phyloP scores from a whole-genome alignment of 2,888 invertebrate genomes.

The Nephrotoma guestfalica region DNA sequence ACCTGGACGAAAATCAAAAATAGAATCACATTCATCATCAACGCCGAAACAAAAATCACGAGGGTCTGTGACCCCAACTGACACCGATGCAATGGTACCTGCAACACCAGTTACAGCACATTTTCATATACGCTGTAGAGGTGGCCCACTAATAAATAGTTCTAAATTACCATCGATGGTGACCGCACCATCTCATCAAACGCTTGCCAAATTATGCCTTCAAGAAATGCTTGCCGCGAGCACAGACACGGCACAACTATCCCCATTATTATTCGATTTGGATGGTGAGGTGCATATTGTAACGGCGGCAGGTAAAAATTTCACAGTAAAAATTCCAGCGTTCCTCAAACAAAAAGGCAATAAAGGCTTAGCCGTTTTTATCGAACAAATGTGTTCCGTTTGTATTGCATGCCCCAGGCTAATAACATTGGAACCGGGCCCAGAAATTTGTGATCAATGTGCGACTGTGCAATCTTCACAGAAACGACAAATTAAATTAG shows the following conservation, averaged over 20 bases:
- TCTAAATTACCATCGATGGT: conserved; percentile 34
- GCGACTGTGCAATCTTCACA: conserved; percentile 18
- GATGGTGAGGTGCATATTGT: conserved; percentile 33
- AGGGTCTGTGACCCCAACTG: conserved; percentile 39
- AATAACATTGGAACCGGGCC: conserved; percentile 29
- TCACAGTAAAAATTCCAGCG: conserved; percentile 32
- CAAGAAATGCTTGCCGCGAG: conserved; percentile 32
- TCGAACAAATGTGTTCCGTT: conserved; percentile 29
- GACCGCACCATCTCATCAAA: conserved; percentile 35
- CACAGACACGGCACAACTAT: conserved; percentile 29
- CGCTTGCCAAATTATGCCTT: conserved; percentile 29
- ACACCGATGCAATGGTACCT: conserved; percentile 33
- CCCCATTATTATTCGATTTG: conserved; percentile 26
- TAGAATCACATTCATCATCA: conserved; percentile 24
- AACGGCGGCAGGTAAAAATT: conserved; percentile 32
- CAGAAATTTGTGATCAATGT: conserved; percentile 33
- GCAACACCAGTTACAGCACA: conserved; percentile 38
- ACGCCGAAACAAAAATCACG: conserved; percentile 39
- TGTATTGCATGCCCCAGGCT: conserved; percentile 31
- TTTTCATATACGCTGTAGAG: conserved; percentile 35
- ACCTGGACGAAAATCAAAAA: conserved; percentile 74
- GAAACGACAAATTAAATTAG: conserved; percentile 19
- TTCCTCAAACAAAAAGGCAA: conserved; percentile 29
- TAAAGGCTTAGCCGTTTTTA: conserved; percentile 27
- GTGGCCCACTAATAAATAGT: conserved; percentile 37